Conservation (phyloP, 1,140 invertebrate species). For the Ceratosolen fusciceps region DNA sequence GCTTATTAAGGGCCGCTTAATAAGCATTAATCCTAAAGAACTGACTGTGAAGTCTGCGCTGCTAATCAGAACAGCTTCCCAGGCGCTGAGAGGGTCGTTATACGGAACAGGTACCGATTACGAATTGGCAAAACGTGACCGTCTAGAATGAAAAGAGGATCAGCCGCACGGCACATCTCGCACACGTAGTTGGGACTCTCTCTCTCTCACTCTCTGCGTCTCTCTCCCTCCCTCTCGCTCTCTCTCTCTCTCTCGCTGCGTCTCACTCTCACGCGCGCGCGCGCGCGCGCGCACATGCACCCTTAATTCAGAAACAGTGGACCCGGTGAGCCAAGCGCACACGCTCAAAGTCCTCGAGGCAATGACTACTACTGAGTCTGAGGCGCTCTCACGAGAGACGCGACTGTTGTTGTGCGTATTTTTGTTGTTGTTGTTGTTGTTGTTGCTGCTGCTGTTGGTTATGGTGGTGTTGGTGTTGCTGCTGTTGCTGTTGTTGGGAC, state of each 20-base stretch:
- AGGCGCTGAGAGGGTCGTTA: not conserved
- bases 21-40: constrained; percentile 17
- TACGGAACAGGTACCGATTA: constrained; percentile 34
- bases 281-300: not conserved
- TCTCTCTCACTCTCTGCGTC: no score
- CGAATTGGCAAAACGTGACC: constrained; percentile 31
- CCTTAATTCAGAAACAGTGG: constrained; percentile 19
- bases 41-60: constrained; percentile 36
- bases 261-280: no score
- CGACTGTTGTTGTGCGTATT: constrained; percentile 36
- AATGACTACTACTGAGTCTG: constrained; percentile 1
- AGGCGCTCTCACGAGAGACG: constrained; percentile 32
- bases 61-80: constrained; percentile 7
- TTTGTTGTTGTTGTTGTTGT: not conserved
- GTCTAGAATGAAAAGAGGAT: constrained; percentile 20
- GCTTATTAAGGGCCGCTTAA: no score
- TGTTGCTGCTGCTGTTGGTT: constrained; percentile 10
- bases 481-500: not conserved
- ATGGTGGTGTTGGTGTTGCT: constrained; percentile 20
- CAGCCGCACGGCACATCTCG: no score
- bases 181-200: no score
- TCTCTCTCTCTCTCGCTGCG: no score
- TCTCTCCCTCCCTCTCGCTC: no score
- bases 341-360: constrained; percentile 3
- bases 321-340: not conserved